These are phyloP conservation scores for Agapetus fuscipes DNA, from an alignment of 2,888 invertebrate genomes.

Conservation along the genomic window DNA sequence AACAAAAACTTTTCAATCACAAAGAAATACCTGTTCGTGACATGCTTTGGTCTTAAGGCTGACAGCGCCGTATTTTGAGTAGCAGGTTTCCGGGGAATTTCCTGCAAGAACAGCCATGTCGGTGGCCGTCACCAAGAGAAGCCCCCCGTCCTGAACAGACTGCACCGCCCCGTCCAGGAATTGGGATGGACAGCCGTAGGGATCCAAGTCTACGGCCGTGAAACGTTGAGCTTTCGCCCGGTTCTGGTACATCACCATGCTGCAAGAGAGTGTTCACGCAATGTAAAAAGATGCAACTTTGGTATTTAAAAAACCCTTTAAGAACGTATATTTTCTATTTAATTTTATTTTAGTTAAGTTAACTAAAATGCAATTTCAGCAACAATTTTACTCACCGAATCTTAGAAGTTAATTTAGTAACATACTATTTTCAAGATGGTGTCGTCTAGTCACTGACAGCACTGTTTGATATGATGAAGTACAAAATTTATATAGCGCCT, in stretches of 20 bases:
- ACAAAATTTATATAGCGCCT: too few species aligned
- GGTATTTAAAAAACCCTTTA: not conserved
- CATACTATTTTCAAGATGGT: too few species aligned
- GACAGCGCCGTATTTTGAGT: slow-evolving; percentile 86
- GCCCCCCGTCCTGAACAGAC: slow-evolving; percentile 68
- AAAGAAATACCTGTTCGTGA: slow-evolving; percentile 91
- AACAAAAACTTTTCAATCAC: too few species aligned
- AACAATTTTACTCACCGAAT: too few species aligned
- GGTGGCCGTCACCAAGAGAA: slow-evolving; percentile 92
- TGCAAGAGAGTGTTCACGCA: too few species aligned
- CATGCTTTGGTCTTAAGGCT: slow-evolving; percentile 78
- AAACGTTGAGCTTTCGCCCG: slow-evolving; percentile 58
- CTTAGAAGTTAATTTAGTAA: too few species aligned
- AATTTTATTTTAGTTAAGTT: too few species aligned
- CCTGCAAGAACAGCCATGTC: slow-evolving; percentile 96
- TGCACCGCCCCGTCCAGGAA: slow-evolving; percentile 89
- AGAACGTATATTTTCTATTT: not conserved
- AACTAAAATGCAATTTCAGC: too few species aligned
- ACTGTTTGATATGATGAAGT: too few species aligned
- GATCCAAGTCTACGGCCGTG: slow-evolving; percentile 91
- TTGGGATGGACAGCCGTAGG: slow-evolving; percentile 89
- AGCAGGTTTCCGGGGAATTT: slow-evolving; percentile 89
- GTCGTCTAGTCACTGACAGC: too few species aligned
- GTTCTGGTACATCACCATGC: slow-evolving; percentile 78
- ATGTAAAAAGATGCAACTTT: too few species aligned